phyloP scores from a whole-genome alignment of 2,888 invertebrate genomes.

The Trimorus sp. region DNA sequence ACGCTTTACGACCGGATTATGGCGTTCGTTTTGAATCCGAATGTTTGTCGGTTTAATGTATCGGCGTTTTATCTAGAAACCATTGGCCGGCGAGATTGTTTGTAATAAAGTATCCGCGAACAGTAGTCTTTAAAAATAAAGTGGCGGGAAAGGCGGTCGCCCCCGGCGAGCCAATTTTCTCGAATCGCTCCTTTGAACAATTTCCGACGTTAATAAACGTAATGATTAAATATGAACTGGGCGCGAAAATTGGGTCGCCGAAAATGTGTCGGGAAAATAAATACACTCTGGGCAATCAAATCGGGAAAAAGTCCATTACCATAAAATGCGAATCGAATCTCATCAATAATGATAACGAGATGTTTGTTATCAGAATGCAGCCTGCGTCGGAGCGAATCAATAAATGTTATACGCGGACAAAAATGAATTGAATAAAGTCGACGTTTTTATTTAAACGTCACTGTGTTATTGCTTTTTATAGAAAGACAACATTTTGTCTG shows the following conservation, averaged over 20 bases:
- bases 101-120: too few species aligned
- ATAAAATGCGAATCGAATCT: slow-evolving; percentile 55
- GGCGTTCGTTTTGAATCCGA: not conserved
- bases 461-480: slow-evolving; percentile 39
- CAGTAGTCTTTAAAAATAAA: not conserved
- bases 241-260: slow-evolving; percentile 27
- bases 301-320: slow-evolving; percentile 36
- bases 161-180: slow-evolving; percentile 18
- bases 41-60: slow-evolving; percentile 8
- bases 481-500: slow-evolving; percentile 36
- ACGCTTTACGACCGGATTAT: too few species aligned
- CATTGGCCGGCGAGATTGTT: too few species aligned
- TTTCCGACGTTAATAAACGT: slow-evolving; percentile 31
- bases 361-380: slow-evolving; percentile 58
- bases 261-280: slow-evolving; percentile 32
- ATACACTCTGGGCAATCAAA: slow-evolving; percentile 39
- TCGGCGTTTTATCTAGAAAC: not conserved
- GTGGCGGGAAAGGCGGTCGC: slow-evolving; percentile 3
- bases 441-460: slow-evolving; percentile 50
- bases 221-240: slow-evolving; percentile 23
- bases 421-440: slow-evolving; percentile 53
- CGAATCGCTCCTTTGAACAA: slow-evolving; percentile 19
- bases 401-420: slow-evolving; percentile 44
- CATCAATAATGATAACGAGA: slow-evolving; percentile 61
- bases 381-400: slow-evolving; percentile 45